Evolutionary conservation across 2,888 invertebrate species (phyloP), one percentile per base, ranked within the genome.

Genomic region (Aproaerema taeniolella): DNA sequence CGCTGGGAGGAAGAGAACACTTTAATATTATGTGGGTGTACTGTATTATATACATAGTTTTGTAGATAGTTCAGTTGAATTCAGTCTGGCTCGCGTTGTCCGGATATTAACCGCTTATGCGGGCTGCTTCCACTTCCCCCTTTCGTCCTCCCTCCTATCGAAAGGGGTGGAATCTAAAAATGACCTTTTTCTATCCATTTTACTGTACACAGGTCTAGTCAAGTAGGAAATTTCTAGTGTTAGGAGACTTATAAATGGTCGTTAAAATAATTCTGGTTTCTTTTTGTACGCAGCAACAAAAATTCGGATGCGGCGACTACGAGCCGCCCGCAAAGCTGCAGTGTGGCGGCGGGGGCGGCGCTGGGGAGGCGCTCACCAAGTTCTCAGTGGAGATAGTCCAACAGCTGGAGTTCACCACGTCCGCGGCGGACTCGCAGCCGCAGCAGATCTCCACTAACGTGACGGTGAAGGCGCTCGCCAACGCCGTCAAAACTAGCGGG

Each of bases 371-470:
- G 13, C 81, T 87, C 51, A 87, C 85, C 44, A 95, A 95, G 74
- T 95, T 96, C 82, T 95, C 95, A 2, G 95, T 96, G 46, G 95
- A 96, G 81, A 96, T 96, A 58, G 96, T 96, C 13, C 96, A 96
- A 72, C 96, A 95, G 72, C 83, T 95, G 39, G 95, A 96, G 74
- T 96, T 96, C 70, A 95, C 95, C 47, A 95, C 95, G 29, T 94
- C 93, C 32, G 93, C 94, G 38, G 94, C 94, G 32, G 95, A 93
- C 67, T 93, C 94, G 5, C 95, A 95, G 67, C 93, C 95, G 38
- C 95, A 95, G 67, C 95, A 95, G 79, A 96, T 96, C 53, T 94
- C 93, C 63, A 96, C 96, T 51, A 96, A 96, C 87, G 95, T 96
- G 42, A 96, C 96, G 38, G 96, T 96, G 49, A 96, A 96, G 56